Base-by-base conservation (phyloP, 2,113 vertebrate species). In the Rynchops niger region DNA sequence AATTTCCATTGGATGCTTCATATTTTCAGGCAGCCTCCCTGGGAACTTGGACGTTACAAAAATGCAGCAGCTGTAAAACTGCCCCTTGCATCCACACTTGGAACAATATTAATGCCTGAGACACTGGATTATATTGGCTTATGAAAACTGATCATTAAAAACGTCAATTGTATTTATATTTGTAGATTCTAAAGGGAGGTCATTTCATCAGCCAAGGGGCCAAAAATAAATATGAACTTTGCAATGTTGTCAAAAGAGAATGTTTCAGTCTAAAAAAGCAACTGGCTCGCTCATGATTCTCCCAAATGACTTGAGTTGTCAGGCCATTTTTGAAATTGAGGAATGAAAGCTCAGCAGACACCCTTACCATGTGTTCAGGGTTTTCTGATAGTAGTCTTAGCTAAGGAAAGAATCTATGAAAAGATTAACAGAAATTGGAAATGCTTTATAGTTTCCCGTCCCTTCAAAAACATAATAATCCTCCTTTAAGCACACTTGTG, bases 161-260 rank as follows among this genome's bases (percentile, higher is more conserved):
- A 72, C 0, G 2, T 66, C 84, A 69, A 82, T 94, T 93, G 84
- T 95, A 81, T 86, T 93, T 96, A 77, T 81, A 93, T 92, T 90
- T 93, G 22, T 45, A 66, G 71, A 78, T 90, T 88, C 42, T 81
- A 90, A 88, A 92, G 63, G 45, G 74, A 95, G 93, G 82, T 83
- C 15, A 83, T 88, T 93, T 93, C 79, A 59, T 71, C 76, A 92
- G 90, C 50, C 67, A 81, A 52, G 42, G 67, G 88, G 45, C 74
- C 76, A 66, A 94, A 95, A 94, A 95, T 93, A 95, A 94, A 88
- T 62, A 49, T 5, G 38, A 88, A 93, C 82, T 86, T 92, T 88
- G 71, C 76, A 73, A 45, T 86, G 53, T 34, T 86, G 90, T 95
- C 49, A 92, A 88, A 96, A 94, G 82, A 94, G 58, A 96, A 66